Evolutionary conservation across 2,797 vertebrate genomes (phyloP).

Genomic region (Myotis vivesi): DNA sequence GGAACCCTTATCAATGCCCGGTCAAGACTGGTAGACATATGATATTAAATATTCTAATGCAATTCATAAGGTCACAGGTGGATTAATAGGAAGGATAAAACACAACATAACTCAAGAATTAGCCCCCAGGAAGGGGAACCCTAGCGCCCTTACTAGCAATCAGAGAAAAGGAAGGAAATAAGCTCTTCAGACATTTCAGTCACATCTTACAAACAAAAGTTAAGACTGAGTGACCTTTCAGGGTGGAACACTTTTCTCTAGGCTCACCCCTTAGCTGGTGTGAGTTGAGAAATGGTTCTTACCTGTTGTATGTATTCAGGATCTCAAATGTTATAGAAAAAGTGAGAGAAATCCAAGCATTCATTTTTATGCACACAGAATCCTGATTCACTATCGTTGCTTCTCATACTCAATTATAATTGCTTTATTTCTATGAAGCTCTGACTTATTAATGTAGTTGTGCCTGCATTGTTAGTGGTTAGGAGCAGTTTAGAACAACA

Average conservation of each 20-base stretch:
- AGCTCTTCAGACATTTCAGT: background rate
- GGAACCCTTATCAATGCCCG: rapidly evolving
- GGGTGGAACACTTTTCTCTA: background rate
- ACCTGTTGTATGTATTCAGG: background rate
- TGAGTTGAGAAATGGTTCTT: background rate
- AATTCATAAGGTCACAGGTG: rapidly evolving
- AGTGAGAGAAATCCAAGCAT: background rate
- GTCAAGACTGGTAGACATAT: background rate
- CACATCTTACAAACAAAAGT: background rate
- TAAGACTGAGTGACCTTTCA: background rate
- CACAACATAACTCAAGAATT: background rate
- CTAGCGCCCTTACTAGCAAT: background rate
- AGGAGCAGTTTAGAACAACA: background rate
- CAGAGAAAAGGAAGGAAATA: background rate
- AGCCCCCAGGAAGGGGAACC: background rate
- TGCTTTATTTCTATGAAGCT: background rate
- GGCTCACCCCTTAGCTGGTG: background rate
- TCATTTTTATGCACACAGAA: background rate
- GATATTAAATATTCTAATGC: background rate
- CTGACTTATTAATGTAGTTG: background rate
- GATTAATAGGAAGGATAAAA: background rate
- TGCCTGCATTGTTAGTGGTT: background rate
- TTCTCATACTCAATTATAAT: background rate
- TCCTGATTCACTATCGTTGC: background rate
- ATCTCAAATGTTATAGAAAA: background rate